Evolutionary conservation across 2,113 vertebrate species (phyloP), one percentile per base, ranked within the genome.

Genomic region (Acanthisitta chloris): DNA sequence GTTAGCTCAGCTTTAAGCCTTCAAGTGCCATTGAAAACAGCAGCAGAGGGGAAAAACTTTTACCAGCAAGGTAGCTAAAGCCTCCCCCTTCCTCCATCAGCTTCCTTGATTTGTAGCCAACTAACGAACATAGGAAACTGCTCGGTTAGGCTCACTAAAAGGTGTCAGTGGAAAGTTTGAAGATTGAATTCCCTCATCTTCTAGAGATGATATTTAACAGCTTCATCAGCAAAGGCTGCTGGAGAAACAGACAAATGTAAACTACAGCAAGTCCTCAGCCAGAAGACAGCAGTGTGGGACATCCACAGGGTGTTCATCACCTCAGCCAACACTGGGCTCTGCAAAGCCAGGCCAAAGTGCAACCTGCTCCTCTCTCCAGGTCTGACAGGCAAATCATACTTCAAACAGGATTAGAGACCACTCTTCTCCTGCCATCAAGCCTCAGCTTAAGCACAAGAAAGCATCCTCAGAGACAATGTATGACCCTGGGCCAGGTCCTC

Each of bases 81-180:
- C 8, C 4, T 15, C 12, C 11, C 8, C 43, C 28, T 36, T 49
- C 8, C 46, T 49, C 57, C 66, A 9, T 18, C 46, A 64, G 8
- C 65, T 69, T 72, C 80, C 80, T 48, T 84, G 48, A 34, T 78
- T 70, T 74, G 46, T 17, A 82, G 82, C 94, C 88, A 95, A 17
- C 42, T 49, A 90, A 90, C 0, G 8, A 94, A 92, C 79, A 93
- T 57, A 87, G 73, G 86, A 94, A 96, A 86, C 59, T 94, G 85
- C 69, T 88, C 34, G 55, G 90, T 94, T 86, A 90, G 88, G 69
- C 69, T 92, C 76, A 38, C 55, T 94, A 74, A 86, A 81, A 94
- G 58, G 52, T 76, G 86, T 71, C 82, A 86, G 64, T 84, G 88
- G 93, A 95, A 96, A 96, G 72, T 86, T 10, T 93, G 72, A 80